A percentile compares a stretch with the other conserved stretches of the same genome.
phyloP scores from a whole-genome alignment of 2,113 vertebrate genomes.

The Saguinus midas region DNA sequence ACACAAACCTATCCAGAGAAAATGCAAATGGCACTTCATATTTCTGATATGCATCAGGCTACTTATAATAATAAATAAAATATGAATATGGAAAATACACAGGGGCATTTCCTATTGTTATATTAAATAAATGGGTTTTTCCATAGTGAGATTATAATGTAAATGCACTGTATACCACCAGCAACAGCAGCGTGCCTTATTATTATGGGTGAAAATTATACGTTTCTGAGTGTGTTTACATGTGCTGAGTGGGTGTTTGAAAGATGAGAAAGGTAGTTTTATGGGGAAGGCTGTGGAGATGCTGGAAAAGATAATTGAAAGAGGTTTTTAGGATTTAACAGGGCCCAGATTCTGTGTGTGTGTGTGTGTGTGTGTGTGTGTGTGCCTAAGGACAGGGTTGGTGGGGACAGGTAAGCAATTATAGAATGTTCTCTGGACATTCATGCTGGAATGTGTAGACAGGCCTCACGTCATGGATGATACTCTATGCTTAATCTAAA shows the following conservation, averaged over 20 bases:
- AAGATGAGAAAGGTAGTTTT: slow-evolving; percentile 46
- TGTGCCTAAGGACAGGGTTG: neutral
- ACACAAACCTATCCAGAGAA: slow-evolving; percentile 10
- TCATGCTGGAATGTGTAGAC: neutral
- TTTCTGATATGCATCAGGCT: slow-evolving; percentile 38
- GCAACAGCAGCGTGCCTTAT: neutral
- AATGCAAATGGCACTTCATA: neutral
- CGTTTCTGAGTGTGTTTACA: neutral
- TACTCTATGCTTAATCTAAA: neutral
- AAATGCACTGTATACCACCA: neutral
- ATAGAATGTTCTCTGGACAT: neutral
- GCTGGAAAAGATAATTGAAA: slow-evolving; percentile 25
- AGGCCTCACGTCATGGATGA: neutral
- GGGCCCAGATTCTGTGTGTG: neutral
- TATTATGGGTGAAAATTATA: neutral
- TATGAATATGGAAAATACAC: slow-evolving; percentile 55
- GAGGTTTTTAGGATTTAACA: neutral
- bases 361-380: neutral
- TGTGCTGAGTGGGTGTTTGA: slow-evolving; percentile 16
- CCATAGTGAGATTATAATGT: neutral
- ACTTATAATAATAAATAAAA: slow-evolving; percentile 72
- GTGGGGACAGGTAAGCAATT: neutral
- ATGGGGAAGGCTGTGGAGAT: neutral
- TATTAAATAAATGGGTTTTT: neutral
- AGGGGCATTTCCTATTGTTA: slow-evolving; percentile 35